Evolutionary conservation across 2,113 vertebrate genomes (phyloP).

Genomic region (Triplophysa rosa): DNA sequence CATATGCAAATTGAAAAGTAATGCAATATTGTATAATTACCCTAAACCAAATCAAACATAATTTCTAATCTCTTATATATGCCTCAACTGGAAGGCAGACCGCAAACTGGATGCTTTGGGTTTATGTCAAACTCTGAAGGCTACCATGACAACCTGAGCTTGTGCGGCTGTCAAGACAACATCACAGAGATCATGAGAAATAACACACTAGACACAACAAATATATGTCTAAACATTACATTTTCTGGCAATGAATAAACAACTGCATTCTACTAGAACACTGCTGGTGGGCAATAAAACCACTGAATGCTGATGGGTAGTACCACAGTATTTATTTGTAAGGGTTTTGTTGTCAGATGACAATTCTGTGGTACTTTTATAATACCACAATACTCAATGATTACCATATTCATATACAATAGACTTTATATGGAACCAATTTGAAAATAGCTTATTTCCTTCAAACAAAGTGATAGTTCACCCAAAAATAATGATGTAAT

Average conservation of each 20-base stretch:
- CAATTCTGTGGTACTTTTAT: neutral
- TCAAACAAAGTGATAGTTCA: too few relatives aligned
- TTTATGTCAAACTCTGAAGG: neutral
- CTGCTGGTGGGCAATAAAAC: too few relatives aligned
- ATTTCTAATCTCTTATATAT: conserved; percentile 9
- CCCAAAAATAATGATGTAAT: too few relatives aligned
- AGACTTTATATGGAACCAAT: neutral
- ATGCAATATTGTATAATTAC: neutral
- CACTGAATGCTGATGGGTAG: too few relatives aligned
- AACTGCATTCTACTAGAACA: neutral
- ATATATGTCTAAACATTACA: conserved; percentile 8
- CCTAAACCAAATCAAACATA: neutral
- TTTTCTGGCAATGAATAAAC: neutral
- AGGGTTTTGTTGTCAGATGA: neutral
- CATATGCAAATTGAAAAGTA: conserved; percentile 9
- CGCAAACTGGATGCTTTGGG: neutral
- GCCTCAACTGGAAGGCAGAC: neutral
- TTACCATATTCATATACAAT: neutral
- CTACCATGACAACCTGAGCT: conserved; percentile 2
- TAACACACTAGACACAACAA: neutral
- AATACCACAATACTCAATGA: neutral
- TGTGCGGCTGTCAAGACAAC: neutral
- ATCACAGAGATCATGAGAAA: neutral
- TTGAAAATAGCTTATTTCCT: neutral
- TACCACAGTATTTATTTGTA: too few relatives aligned